These are phyloP conservation scores for Dicyrtomina minuta DNA, from an alignment of 2,888 invertebrate species.

Conservation along the genomic window DNA sequence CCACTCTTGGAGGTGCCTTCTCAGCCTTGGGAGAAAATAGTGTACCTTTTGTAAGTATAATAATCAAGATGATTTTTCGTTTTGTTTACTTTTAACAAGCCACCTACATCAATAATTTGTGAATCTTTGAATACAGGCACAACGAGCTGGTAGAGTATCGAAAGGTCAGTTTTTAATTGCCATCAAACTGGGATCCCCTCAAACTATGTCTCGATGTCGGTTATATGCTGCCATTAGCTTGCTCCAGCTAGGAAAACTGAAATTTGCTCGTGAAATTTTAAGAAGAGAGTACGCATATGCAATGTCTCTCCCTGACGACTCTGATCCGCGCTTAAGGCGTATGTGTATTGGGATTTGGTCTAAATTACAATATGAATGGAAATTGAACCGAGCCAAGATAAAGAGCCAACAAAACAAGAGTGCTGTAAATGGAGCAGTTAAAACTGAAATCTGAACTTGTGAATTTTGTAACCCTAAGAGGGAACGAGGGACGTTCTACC, in stretches of 20 bases:
- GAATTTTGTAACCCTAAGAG: too few species aligned
- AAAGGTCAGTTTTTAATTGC: slow-evolving; percentile 79
- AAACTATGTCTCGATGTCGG: slow-evolving; percentile 76
- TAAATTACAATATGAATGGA: slow-evolving; percentile 58
- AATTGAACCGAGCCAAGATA: not conserved
- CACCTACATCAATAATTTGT: not conserved
- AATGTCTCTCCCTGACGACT: slow-evolving; percentile 57
- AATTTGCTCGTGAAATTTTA: slow-evolving; percentile 64
- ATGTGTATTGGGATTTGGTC: slow-evolving; percentile 89
- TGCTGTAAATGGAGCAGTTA: too few species aligned
- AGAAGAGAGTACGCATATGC: slow-evolving; percentile 48
- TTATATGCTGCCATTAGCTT: slow-evolving; percentile 84
- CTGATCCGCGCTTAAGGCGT: slow-evolving; percentile 68
- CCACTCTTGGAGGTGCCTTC: slow-evolving; percentile 93
- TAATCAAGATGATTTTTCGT: too few species aligned
- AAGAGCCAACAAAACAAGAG: not conserved
- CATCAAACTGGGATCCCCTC: slow-evolving; percentile 76
- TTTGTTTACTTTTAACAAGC: not conserved
- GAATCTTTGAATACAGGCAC: slow-evolving; percentile 66
- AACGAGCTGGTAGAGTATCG: slow-evolving; percentile 85
- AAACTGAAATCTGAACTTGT: too few species aligned
- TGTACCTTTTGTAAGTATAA: slow-evolving; percentile 68
- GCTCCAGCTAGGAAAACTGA: slow-evolving; percentile 76
- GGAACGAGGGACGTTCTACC: too few species aligned
- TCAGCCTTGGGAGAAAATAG: slow-evolving; percentile 91